Base-by-base conservation (phyloP, 2,797 vertebrate species). In the Lateolabrax maculatus region DNA sequence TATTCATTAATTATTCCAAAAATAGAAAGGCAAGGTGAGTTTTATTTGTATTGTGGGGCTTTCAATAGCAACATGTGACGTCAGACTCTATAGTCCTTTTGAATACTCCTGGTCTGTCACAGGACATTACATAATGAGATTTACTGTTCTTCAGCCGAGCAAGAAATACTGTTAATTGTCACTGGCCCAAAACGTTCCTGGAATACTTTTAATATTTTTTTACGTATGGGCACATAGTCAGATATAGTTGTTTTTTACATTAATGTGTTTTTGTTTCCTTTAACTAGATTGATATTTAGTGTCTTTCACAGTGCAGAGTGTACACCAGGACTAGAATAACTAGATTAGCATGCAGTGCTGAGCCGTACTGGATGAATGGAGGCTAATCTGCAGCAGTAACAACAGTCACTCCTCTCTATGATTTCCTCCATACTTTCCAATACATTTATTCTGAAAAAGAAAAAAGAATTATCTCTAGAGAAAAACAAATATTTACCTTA, bases 301-400 rank as follows among this genome's bases (percentile, higher is more conserved):
- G 36, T 83, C 48, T 82, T 62, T 69, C 34, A 25, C 60, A 25
- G 44, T n/a, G 76, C 57, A 82, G 56, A 21, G 55, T 83, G 82
- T 81, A 77, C 79, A 81, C 83, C 62, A 75, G 84, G 89, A 90
- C 88, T 76, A 91, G 88, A 92, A 92, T 92, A 92, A 93, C 90
- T 91, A 90, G 92, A 93, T 94, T 92, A 93, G 62, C 83, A 43
- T 77, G 57, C 55, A 18, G 70, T 43, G 31, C 76, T 82, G 73
- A 89, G 86, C 84, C 56, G 84, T 52, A 6, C 81, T 70, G 67
- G 51, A 44, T 89, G 88, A 90, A 87, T 86, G 75, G 77, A 80
- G 56, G 78, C 74, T 92, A 92, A 94, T 92, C 92, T 88, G 48
- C 71, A 69, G 57, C 69, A 77, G 69, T 82, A 61, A 67, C 44